Evolutionary conservation across 2,888 invertebrate genomes (phyloP), one percentile per base, ranked within the genome.

Genomic region (Argyresthia albistria): DNA sequence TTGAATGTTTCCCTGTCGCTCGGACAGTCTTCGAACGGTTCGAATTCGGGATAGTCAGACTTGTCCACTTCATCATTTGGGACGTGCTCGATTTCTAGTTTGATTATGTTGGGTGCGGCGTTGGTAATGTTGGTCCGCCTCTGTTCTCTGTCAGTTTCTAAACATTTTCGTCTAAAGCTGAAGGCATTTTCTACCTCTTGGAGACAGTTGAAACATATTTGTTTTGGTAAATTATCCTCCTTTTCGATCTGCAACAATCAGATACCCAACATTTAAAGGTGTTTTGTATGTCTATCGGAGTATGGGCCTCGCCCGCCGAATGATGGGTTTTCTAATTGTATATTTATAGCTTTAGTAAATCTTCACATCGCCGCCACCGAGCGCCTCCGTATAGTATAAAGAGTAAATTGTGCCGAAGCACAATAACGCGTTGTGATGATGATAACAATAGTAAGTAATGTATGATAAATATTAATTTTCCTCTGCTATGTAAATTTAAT

Each of bases 161-260:
- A 84, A 65, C 88, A 88, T 75, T 80, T 82, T 54, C 72, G 69
- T 58, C 87, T 67, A 57, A 88, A 88, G 61, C 80, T 86, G 61
- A 76, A 88, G 4, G 88, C 87, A 51, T 69, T 76, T 56, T 86
- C 80, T 51, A 88, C 60, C 55, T 83, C 80, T 57, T 67, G 68
- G 0, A 79, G 65, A 58, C 88, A 88, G 43, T 62, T 69, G 43
- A 70, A 60, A 55, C 88, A 88, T 54, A 88, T 78, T 52, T 73
- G 76, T 54, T 76, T 59, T 0, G 88, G 83, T 43, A 87, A 61
- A 46, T 66, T 69, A 55, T 88, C 88, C 0, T 77, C 64, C 59
- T 69, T 67, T 3, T 80, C 76, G 37, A 88, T 71, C 88, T 88
- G 62, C 43, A 73, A 76, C 47, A 58, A 35, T 25, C 25, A 25